Conservation (phyloP, 2,888 invertebrate species). For the Synergus gifuensis region DNA sequence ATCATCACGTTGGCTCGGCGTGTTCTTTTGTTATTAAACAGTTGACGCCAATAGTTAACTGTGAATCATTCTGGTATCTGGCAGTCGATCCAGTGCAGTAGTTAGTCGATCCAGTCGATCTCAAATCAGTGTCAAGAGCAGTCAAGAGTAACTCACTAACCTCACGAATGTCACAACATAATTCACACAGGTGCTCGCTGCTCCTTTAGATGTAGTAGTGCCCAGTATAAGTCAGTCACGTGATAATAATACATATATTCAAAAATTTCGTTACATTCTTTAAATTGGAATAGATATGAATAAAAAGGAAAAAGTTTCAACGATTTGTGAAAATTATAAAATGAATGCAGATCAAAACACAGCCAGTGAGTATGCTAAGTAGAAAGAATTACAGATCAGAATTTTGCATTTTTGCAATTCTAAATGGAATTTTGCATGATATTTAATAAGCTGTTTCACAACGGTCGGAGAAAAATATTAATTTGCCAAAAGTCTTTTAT, state of each 20-base stretch:
- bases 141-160: too few species aligned
- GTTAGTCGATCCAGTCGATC: not conserved
- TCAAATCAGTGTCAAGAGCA: constrained; percentile 7
- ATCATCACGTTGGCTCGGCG: not conserved
- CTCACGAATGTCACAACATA: not conserved
- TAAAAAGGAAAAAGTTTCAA: not conserved
- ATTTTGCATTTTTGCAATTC: not conserved
- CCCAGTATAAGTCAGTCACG: not conserved
- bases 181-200: not conserved
- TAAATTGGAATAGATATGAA: not conserved
- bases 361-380: not conserved
- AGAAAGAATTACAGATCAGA: not conserved
- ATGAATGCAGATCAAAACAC: not conserved
- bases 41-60: not conserved
- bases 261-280: not conserved
- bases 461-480: not conserved
- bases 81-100: not conserved
- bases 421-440: not conserved
- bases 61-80: constrained; percentile 1
- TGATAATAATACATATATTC: not conserved
- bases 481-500: too few species aligned
- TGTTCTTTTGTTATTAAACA: constrained; percentile 7
- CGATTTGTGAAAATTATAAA: not conserved
- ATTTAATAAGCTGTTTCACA: not conserved
- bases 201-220: not conserved